phyloP scores from a whole-genome alignment of 1,140 invertebrate species.

The Drosophila tristis region DNA sequence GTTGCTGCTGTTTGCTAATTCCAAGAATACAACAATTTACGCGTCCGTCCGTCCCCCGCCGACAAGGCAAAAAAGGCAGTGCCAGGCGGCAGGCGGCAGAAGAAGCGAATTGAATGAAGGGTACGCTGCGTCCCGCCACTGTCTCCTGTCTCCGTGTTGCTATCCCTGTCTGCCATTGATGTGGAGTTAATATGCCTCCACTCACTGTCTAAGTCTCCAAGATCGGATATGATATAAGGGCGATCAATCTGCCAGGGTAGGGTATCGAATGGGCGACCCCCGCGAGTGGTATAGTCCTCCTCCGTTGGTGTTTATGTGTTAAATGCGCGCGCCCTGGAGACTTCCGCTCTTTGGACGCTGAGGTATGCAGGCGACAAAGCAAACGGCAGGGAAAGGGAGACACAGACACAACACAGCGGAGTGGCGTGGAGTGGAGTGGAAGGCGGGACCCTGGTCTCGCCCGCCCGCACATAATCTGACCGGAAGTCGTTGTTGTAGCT shows the following conservation, averaged over 20 bases:
- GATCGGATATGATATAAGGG: too few relatives aligned
- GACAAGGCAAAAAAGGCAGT: constrained; percentile 35
- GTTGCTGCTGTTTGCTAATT: constrained; percentile 73
- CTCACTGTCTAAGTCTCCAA: too few relatives aligned
- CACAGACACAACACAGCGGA: constrained; percentile 29
- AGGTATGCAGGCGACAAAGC: constrained; percentile 59
- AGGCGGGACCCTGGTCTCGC: too few relatives aligned
- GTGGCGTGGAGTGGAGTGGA: too few relatives aligned
- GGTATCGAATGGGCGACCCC: too few relatives aligned
- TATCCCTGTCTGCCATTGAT: constrained; percentile 50
- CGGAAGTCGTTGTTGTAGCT: constrained; percentile 71
- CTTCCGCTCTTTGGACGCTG: constrained; percentile 66
- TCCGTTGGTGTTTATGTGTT: constrained; percentile 49
- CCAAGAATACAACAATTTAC: constrained; percentile 79
- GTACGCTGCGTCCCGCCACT: constrained; percentile 8
- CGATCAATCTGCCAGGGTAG: too few relatives aligned
- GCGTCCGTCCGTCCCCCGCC: constrained; percentile 56
- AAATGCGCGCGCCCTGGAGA: constrained; percentile 68
- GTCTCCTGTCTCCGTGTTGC: neutral
- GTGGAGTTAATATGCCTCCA: too few relatives aligned
- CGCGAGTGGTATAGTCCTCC: constrained; percentile 1
- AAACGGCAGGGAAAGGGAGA: constrained; percentile 11
- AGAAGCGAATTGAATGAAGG: constrained; percentile 31
- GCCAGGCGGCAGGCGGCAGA: too few relatives aligned
- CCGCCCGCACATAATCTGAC: constrained; percentile 54